Evolutionary conservation across 37 sponge, comb jelly and placozoan species (phyloP).

Genomic region (Chondrilla cf. caribensis): DNA sequence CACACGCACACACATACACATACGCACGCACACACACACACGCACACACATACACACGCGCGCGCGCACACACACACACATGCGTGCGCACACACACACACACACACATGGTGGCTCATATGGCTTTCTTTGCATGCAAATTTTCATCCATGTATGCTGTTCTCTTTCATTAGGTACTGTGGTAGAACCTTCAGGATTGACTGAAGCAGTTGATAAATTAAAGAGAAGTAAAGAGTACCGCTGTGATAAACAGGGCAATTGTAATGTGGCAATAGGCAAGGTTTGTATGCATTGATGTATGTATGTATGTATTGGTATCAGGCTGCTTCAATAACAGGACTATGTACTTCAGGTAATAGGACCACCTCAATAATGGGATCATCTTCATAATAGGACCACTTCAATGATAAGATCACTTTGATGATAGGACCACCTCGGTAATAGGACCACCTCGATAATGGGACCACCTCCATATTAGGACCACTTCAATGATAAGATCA

Average conservation of each 20-base stretch:
- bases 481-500: no score
- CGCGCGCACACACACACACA: background rate
- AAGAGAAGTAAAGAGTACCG: constrained; percentile 20
- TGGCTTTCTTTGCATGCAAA: background rate
- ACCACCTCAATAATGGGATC: no score
- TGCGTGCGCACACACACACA: background rate
- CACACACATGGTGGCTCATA: background rate
- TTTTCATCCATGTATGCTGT: background rate
- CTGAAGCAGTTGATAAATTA: background rate
- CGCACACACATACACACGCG: background rate
- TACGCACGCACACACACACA: constrained; percentile 20
- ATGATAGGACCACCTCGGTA: no score
- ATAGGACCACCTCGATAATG: no score
- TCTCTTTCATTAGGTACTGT: background rate
- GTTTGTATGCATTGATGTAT: no score
- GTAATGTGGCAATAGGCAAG: constrained; percentile 26
- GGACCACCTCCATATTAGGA: no score
- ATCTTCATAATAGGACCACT: no score
- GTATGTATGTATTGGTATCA: no score
- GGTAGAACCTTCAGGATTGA: background rate
- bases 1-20: constrained; percentile 27
- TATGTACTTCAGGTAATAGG: background rate
- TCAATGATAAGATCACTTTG: no score
- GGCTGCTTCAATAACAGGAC: background rate
- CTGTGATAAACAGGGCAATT: constrained; percentile 22